Percentiles rank a stretch among this genome's conserved stretches.
Evolutionary conservation across 1,140 invertebrate species (phyloP).

Genomic region (Bombus superbus): DNA sequence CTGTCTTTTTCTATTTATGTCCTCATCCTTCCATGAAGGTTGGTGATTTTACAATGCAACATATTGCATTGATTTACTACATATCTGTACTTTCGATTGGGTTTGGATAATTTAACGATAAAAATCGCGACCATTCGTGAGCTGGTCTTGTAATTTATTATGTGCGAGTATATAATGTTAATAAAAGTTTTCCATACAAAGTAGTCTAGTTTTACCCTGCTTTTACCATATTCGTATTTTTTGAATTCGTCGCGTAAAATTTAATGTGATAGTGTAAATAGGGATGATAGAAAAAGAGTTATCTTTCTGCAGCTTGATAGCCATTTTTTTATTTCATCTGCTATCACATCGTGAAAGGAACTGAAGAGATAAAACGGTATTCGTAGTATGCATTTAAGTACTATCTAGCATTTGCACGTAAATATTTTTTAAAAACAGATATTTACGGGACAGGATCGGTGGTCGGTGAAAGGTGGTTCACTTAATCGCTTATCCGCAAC

Average conservation of each 20-base stretch:
- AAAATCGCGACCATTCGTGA: conserved; percentile 9
- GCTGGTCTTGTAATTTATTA: conserved; percentile 32
- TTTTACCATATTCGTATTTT: neutral
- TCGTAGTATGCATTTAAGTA: conserved; percentile 7
- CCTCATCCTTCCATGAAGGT: conserved; percentile 41
- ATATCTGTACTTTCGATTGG: conserved; percentile 19
- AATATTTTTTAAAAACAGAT: neutral
- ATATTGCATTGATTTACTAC: conserved; percentile 16
- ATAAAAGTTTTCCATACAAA: conserved; percentile 62
- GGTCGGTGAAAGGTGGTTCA: neutral
- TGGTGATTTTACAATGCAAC: conserved; percentile 19
- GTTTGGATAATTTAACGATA: conserved; percentile 13
- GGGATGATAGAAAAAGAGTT: neutral
- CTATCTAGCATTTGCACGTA: conserved; percentile 16
- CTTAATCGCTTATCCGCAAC: conserved; percentile 15
- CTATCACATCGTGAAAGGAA: neutral
- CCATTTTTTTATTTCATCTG: conserved; percentile 19
- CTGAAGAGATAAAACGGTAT: neutral
- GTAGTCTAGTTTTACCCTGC: neutral
- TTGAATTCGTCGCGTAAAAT: neutral
- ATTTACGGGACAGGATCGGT: neutral
- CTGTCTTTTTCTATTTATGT: neutral
- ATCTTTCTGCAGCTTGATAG: neutral
- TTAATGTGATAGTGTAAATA: neutral
- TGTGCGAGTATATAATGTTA: conserved; percentile 39